Evolutionary conservation across 2,113 vertebrate genomes (phyloP), one percentile per base, ranked within the genome.

Genomic region (Chaetodon auriga): DNA sequence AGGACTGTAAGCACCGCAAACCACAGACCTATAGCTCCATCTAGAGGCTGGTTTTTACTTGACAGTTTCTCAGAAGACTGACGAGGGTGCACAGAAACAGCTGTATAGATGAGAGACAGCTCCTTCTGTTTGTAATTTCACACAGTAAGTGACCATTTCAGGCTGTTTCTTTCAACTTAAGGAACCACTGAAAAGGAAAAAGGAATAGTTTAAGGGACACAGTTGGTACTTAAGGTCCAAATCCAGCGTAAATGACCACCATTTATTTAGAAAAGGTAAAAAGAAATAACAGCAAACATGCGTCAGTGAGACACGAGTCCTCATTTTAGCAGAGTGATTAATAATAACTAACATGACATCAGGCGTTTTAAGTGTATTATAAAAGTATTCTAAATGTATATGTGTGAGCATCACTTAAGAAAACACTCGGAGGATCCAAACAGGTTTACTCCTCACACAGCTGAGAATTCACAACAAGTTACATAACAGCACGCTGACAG

Each of bases 1-100:
- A 55, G 46, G 8, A 25, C 14, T 16, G 4, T 5, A 5, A 54
- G 46, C 13, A 4, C n/a, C 2, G 7, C 46, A 53, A 81, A 68
- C 21, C 4, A 54, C 8, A 68, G 55, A 21, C 7, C 54, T 68
- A 5, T 2, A 78, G 78, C 66, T 13, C 92, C 86, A 79, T 58
- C 84, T 90, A 68, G 48, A 60, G 91, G 78, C 16, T 3, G 5
- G 23, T 21, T 76, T 23, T 25, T 0, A 16, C 21, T 12, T 21
- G 9, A 7, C 7, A 30, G 41, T 6, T 21, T 58, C 23, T 68
- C 63, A 35, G 18, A 35, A 23, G 18, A 73, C 21, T 11, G 35
- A 63, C 36, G 19, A 49, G 0, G 35, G 9, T 64, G 45, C 30
- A 66, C 21, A 48, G 4, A 62, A 70, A 61, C 19, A 5, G 14